A percentile compares a stretch with the other conserved stretches of the same genome.
Evolutionary conservation across 2,113 vertebrate species (phyloP).

Genomic region (Nothocercus julius): DNA sequence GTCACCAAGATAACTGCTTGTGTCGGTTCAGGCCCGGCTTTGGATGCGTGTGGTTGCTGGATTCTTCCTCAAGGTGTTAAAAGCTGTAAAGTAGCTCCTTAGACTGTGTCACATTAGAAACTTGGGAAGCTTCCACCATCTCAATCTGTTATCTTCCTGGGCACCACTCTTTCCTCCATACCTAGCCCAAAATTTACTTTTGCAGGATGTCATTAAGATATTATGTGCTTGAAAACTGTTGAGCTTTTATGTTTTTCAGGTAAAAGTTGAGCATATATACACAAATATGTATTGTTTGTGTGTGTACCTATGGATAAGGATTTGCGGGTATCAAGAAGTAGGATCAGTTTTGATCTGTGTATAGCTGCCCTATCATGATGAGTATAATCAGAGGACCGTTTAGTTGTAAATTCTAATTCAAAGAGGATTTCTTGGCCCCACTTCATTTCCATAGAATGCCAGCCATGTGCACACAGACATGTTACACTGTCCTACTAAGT

Average conservation of each 20-base stretch:
- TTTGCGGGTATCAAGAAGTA: background rate
- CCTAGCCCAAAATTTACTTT: background rate
- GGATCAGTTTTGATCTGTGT: background rate
- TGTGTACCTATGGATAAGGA: background rate
- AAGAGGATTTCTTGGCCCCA: background rate
- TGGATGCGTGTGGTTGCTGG: accelerated
- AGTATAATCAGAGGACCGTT: background rate
- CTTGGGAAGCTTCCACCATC: background rate
- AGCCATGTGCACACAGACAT: background rate
- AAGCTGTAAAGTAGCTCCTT: background rate
- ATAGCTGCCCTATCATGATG: background rate
- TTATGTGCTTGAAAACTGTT: background rate
- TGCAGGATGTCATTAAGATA: background rate
- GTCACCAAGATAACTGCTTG: background rate
- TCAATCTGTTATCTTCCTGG: background rate
- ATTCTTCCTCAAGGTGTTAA: background rate
- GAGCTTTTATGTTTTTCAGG: background rate
- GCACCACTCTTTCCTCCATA: background rate
- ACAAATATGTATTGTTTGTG: background rate
- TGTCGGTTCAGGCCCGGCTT: background rate
- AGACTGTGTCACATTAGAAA: background rate
- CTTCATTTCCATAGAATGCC: background rate
- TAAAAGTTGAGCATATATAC: background rate
- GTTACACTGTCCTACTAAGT: background rate
- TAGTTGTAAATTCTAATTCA: background rate